phyloP scores from a whole-genome alignment of 1,140 invertebrate genomes.

The Drosophila erecta region DNA sequence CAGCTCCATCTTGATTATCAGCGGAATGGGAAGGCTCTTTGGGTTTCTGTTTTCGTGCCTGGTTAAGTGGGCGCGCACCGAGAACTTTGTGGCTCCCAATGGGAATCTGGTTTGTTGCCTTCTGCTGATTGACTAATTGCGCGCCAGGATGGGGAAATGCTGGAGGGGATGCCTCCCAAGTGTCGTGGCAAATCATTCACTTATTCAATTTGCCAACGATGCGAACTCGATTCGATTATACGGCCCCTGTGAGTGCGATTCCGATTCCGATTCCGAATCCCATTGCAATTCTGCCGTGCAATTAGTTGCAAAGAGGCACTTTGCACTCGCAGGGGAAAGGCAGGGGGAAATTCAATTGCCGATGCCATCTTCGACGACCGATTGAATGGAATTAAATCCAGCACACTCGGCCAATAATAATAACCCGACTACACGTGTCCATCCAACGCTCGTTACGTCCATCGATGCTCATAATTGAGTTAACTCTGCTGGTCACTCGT shows the following conservation, averaged over 20 bases:
- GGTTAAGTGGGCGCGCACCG: conserved; percentile 37
- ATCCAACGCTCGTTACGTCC: conserved; percentile 55
- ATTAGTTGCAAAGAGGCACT: conserved; percentile 38
- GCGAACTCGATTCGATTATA: conserved; percentile 48
- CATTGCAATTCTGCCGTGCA: conserved; percentile 25
- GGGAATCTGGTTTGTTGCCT: conserved; percentile 37
- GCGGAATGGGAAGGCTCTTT: conserved; percentile 4
- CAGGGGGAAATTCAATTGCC: conserved; percentile 26
- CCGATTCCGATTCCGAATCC: not conserved
- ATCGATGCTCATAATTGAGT: conserved; percentile 60
- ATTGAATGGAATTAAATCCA: conserved; percentile 77
- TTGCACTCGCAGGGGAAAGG: not conserved
- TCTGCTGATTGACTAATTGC: conserved; percentile 73
- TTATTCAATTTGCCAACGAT: conserved; percentile 55
- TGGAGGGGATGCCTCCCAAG: conserved; percentile 7
- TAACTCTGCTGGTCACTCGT: conserved; percentile 21
- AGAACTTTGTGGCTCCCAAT: conserved; percentile 34
- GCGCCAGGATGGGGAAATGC: not conserved
- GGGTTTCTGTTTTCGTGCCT: conserved; percentile 33
- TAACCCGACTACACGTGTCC: conserved; percentile 58
- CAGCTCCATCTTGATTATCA: not conserved
- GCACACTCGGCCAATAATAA: conserved; percentile 48
- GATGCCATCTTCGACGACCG: conserved; percentile 52
- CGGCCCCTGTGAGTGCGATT: conserved; percentile 4
- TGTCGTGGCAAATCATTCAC: conserved; percentile 46